Base-by-base conservation (phyloP, 2,797 vertebrate genomes). In the Catostomus latipinnis region DNA sequence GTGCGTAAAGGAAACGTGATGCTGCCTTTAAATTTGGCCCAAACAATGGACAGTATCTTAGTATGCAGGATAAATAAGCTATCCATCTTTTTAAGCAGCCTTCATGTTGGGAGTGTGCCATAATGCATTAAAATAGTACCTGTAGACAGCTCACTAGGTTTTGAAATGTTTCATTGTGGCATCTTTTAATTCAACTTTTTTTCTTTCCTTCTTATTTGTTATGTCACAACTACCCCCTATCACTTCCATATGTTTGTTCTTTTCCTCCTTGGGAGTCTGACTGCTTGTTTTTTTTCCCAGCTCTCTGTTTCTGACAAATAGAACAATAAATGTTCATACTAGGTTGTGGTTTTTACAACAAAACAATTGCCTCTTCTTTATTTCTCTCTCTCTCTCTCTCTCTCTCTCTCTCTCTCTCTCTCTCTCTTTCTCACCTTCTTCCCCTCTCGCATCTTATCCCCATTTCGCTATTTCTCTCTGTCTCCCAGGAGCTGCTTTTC, bases 401-500 rank as follows among this genome's bases (percentile, higher is more conserved):
- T 34, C 22, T 34, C 22, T n/a, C 52, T 63, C 46, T 60, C 43
- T 63, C 7, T 45, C 18, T 75, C 54, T 74, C 66, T 78, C 69
- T n/a, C 61, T 81, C 86, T 83, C 10, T 83, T 81, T 81, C 60
- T 67, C 69, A 34, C 61, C 8, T 9, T 74, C 46, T 75, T 78
- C 80, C 43, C 69, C 61, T 79, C 73, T 56, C 74, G 83, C 87
- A 81, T 88, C 81, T 63, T 65, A 84, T 83, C 82, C 81, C 76
- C 78, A 80, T 71, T 70, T 65, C 81, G 63, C 74, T 34, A 63
- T 88, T 81, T 76, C 11, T 78, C 58, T 70, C 56, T 63, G 86
- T 70, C 80, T 85, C 72, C 77, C 91, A 99, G 98, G 97, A 99
- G 92, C 95, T 99, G 88, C 93, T 99, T 87, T 99, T 99, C 92